These are phyloP conservation scores for Dicycla oo DNA, from an alignment of 2,888 invertebrate species.

Conservation along the genomic window DNA sequence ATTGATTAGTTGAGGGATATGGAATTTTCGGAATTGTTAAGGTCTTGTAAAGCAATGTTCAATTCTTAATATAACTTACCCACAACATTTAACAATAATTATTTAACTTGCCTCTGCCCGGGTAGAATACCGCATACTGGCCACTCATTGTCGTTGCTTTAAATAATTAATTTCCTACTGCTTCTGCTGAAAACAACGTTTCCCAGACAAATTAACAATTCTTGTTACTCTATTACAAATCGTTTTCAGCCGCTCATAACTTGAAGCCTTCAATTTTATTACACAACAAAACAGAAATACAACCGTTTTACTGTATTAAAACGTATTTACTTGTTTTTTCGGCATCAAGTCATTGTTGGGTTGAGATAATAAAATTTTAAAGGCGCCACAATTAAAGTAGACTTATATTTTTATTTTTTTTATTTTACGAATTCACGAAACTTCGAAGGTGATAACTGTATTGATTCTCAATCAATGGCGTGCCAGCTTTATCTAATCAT, in stretches of 20 bases:
- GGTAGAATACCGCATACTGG: conserved; percentile 6
- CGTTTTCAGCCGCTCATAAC: conserved; percentile 21
- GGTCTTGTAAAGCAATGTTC: background rate
- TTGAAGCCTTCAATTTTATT: conserved; percentile 61
- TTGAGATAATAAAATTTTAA: conserved; percentile 27
- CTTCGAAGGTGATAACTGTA: conserved; percentile 38
- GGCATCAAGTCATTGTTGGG: conserved; percentile 15
- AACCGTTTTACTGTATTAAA: conserved; percentile 59
- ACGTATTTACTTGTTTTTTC: conserved; percentile 58
- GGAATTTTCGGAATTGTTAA: background rate
- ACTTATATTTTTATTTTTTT: conserved; percentile 9
- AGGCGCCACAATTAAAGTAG: conserved; percentile 8
- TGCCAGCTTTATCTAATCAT: conserved; percentile 51
- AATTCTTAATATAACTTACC: conserved; percentile 17
- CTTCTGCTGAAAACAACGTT: conserved; percentile 45
- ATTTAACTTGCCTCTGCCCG: conserved; percentile 18
- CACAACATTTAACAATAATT: conserved; percentile 12
- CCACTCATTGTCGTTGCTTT: conserved; percentile 40
- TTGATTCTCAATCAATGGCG: conserved; percentile 47
- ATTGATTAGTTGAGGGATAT: background rate
- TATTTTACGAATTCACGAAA: conserved; percentile 33
- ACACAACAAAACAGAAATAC: conserved; percentile 65
- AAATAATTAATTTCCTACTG: conserved; percentile 47
- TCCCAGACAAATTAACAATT: conserved; percentile 49
- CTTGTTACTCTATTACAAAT: conserved; percentile 39